phyloP scores from a whole-genome alignment of 2,797 vertebrate species.

The Glossophaga mutica region DNA sequence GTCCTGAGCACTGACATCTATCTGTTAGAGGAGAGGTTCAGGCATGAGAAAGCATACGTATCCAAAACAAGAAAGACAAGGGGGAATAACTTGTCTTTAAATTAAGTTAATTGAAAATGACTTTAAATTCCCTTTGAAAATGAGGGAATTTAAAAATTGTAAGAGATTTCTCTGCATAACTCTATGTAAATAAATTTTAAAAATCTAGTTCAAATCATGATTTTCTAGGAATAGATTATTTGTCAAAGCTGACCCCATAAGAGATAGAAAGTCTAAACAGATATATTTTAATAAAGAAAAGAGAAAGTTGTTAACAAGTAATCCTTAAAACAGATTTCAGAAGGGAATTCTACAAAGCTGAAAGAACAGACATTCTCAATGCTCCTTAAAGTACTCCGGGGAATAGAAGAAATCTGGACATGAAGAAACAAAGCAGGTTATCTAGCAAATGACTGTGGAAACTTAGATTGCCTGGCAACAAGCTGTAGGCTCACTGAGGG shows the following conservation, averaged over 20 bases:
- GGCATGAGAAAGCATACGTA: not conserved
- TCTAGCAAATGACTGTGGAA: not conserved
- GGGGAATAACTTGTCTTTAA: not conserved
- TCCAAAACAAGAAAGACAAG: not conserved
- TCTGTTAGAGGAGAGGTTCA: not conserved
- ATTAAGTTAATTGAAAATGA: not conserved
- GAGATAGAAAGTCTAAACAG: not conserved
- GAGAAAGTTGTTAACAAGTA: not conserved
- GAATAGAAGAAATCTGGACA: not conserved
- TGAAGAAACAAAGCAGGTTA: not conserved
- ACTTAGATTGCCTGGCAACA: not conserved
- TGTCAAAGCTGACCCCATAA: slow-evolving; percentile 6
- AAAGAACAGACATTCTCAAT: not conserved
- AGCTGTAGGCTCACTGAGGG: not conserved
- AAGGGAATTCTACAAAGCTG: not conserved
- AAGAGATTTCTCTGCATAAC: not conserved
- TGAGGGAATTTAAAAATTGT: not conserved
- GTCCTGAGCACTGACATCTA: not conserved
- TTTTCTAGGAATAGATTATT: not conserved
- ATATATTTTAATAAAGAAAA: not conserved
- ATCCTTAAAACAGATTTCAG: not conserved
- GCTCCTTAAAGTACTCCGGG: not conserved
- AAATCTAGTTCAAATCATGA: not conserved
- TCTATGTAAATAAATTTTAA: not conserved
- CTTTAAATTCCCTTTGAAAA: not conserved